These are phyloP conservation scores for Merodon equestris DNA, from an alignment of 2,888 invertebrate species.

Conservation along the genomic window DNA sequence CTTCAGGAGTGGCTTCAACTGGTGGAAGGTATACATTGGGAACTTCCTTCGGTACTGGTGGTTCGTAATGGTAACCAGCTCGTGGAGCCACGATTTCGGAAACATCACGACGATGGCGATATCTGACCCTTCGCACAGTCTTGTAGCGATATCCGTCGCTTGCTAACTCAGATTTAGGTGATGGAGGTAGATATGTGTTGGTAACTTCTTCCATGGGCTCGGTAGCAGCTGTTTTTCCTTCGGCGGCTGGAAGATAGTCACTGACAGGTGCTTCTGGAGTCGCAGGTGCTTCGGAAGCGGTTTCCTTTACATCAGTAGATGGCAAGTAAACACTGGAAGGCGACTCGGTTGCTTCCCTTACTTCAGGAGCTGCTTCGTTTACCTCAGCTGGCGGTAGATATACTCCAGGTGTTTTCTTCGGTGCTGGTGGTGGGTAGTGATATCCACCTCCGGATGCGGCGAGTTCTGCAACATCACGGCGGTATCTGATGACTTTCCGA, in stretches of 20 bases:
- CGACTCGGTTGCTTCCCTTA: constrained; percentile 54
- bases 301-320: constrained; percentile 69
- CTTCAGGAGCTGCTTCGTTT: constrained; percentile 10
- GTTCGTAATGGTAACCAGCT: constrained; percentile 46
- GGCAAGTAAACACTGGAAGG: constrained; percentile 71
- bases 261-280: constrained; percentile 58
- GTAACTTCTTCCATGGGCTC: constrained; percentile 60
- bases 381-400: constrained; percentile 66
- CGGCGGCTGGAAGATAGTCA: constrained; percentile 66
- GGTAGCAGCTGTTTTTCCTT: constrained; percentile 11
- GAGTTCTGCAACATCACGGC: constrained; percentile 50
- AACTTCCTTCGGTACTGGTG: constrained; percentile 28
- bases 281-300: constrained; percentile 1
- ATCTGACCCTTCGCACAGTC: constrained; percentile 21
- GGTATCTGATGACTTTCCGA: constrained; percentile 34
- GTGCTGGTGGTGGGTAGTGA: constrained; percentile 31
- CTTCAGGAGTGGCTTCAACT: constrained; percentile 39
- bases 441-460: constrained; percentile 39
- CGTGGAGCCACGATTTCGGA: constrained; percentile 24
- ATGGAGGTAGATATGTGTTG: not conserved
- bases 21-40: constrained; percentile 69
- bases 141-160: constrained; percentile 59
- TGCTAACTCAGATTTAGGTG: constrained; percentile 16
- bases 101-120: constrained; percentile 37
- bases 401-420: constrained; percentile 58